These are phyloP conservation scores for Protaetia brevitarsis DNA, from an alignment of 1,140 invertebrate species.

Conservation along the genomic window DNA sequence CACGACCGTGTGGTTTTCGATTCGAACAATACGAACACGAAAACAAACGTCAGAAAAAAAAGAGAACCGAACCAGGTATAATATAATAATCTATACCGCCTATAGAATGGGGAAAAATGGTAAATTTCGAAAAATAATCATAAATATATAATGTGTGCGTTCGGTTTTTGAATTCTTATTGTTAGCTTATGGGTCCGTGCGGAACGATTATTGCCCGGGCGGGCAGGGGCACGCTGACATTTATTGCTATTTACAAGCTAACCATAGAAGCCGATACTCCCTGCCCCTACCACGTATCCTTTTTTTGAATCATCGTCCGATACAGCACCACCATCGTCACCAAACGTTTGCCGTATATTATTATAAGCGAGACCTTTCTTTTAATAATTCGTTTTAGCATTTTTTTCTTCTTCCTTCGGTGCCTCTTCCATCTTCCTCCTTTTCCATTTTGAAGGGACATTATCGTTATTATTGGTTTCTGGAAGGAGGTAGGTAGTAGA, in stretches of 20 bases:
- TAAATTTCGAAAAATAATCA: conserved; percentile 34
- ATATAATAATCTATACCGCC: conserved; percentile 1
- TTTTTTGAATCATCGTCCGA: conserved; percentile 15
- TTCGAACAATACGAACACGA: conserved; percentile 1
- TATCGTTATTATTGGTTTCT: conserved; percentile 7
- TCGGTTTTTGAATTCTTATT: too few relatives aligned
- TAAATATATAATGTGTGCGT: conserved; percentile 40
- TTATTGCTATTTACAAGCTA: conserved; percentile 34
- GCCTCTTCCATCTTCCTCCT: not conserved
- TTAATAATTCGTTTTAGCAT: conserved; percentile 12
- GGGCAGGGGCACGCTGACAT: conserved; percentile 26
- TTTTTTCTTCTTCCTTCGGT: conserved; percentile 15
- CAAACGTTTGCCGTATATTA: not conserved
- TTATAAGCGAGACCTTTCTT: not conserved
- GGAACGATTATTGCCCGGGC: conserved; percentile 29
- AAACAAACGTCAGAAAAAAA: not conserved
- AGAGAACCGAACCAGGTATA: conserved; percentile 31
- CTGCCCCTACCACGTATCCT: not conserved
- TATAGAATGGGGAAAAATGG: conserved; percentile 23
- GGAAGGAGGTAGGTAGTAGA: not conserved
- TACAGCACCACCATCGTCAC: not conserved
- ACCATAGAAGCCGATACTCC: conserved; percentile 20
- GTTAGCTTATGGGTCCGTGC: too few relatives aligned
- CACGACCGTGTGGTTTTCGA: not conserved
- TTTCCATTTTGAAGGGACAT: not conserved